These are phyloP conservation scores for Saturnia japonica DNA, from an alignment of 2,888 invertebrate genomes.

Conservation along the genomic window DNA sequence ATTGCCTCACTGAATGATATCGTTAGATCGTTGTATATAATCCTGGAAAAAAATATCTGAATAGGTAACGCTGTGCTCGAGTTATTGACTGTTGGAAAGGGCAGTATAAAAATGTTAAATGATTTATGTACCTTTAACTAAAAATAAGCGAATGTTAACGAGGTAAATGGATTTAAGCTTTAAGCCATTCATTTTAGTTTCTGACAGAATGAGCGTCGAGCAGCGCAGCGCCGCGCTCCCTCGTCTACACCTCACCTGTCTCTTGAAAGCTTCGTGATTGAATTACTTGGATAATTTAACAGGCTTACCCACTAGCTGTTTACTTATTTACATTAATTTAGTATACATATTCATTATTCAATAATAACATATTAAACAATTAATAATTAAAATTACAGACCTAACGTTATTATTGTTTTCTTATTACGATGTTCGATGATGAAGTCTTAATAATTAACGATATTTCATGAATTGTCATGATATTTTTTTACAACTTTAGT, in stretches of 20 bases:
- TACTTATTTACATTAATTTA: constrained; percentile 11
- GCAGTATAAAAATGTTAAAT: too few species aligned
- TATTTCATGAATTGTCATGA: not conserved
- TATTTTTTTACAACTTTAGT: too few species aligned
- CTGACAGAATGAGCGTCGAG: constrained; percentile 4
- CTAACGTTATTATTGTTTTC: not conserved
- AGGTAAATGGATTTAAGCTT: constrained; percentile 17
- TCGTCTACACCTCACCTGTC: constrained; percentile 37
- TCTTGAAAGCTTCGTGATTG: constrained; percentile 37
- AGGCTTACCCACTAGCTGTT: constrained; percentile 25
- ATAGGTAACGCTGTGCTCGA: too few species aligned
- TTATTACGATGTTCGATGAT: not conserved
- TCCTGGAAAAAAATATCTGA: too few species aligned
- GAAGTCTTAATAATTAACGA: not conserved
- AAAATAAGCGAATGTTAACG: not conserved
- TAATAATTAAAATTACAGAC: not conserved
- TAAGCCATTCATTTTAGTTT: constrained; percentile 14
- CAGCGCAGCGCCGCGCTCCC: constrained; percentile 2
- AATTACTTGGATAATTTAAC: constrained; percentile 42
- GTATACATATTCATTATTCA: not conserved
- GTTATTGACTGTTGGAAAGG: too few species aligned
- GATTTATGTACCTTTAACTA: not conserved
- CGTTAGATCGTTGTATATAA: too few species aligned
- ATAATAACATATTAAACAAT: not conserved
- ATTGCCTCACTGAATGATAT: too few species aligned